Base-by-base conservation (phyloP, 2,113 vertebrate genomes). In the Trematocara stigmaticum region DNA sequence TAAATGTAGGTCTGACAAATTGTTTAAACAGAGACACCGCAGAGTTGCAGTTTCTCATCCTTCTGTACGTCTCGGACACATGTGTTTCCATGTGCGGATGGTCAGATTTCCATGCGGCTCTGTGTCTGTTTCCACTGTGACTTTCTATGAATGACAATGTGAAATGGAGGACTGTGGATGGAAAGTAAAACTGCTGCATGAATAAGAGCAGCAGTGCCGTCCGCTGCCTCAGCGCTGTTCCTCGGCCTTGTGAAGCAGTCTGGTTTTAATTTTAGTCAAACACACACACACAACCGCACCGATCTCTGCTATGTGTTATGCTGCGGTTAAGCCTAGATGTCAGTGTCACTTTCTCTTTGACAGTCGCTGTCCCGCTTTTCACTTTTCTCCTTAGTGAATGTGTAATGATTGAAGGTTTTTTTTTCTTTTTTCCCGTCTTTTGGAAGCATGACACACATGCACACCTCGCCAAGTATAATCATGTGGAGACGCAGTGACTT, bases 181-280 rank as follows among this genome's bases (percentile, higher is more conserved):
- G 78, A 88, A 88, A 90, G 61, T 86, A 52, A 42, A 85, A 59
- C 47, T 11, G 29, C 35, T n/a, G 40, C 82, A 56, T 9, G 83
- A 52, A 84, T 9, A 42, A 81, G 35, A 88, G 57, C 79, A 52
- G 87, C 88, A 71, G 26, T 40, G 40, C 71, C 1, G 26, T 78
- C 85, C 79, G 64, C 84, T 87, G 86, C 87, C 81, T 69, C 84
- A 84, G 82, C 49, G 31, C 71, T 84, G 64, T 86, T 84, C 89
- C 49, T 64, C 20, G 11, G 20, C 11, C 20, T 84, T 16, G 34
- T 66, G 31, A 81, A 74, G 42, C 34, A 11, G 66, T 91, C 88
- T 93, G 93, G 89, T 89, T 92, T 82, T 88, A 52, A 93, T 94
- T 92, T 81, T 71, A 31, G 83, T 51, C 51, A 56, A 18, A 13